phyloP scores from a whole-genome alignment of 2,888 invertebrate species.

The Amphimallon solstitiale region DNA sequence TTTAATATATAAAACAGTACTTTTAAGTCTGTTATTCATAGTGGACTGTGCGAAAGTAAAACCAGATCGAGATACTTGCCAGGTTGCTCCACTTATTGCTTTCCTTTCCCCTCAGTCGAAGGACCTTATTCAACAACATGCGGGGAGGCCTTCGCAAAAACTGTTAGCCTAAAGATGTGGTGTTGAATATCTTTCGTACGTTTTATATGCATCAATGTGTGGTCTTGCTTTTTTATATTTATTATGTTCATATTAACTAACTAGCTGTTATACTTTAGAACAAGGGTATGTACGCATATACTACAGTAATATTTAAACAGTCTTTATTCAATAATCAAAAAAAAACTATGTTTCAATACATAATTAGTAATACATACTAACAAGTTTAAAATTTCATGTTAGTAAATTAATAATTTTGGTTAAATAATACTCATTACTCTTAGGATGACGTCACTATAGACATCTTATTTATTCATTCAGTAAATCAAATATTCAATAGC shows the following conservation, averaged over 20 bases:
- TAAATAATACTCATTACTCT: too few species aligned
- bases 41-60: slow-evolving; percentile 45
- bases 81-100: slow-evolving; percentile 45
- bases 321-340: too few species aligned
- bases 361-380: too few species aligned
- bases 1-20: slow-evolving; percentile 35
- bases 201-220: slow-evolving; percentile 38
- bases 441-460: too few species aligned
- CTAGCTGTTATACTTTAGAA: too few species aligned
- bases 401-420: too few species aligned
- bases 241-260: neutral
- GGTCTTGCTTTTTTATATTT: slow-evolving; percentile 34
- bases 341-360: too few species aligned
- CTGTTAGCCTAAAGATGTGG: slow-evolving; percentile 38
- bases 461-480: too few species aligned
- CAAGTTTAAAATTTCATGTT: too few species aligned
- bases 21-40: slow-evolving; percentile 38
- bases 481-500: too few species aligned
- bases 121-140: slow-evolving; percentile 31
- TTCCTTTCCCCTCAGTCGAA: slow-evolving; percentile 19
- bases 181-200: slow-evolving; percentile 36
- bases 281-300: too few species aligned
- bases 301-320: too few species aligned
- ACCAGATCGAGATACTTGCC: slow-evolving; percentile 45
- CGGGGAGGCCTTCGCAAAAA: slow-evolving; percentile 37